Percentiles rank a stretch among this genome's conserved stretches.
Conservation (phyloP, 2,797 vertebrate species). For the Cygnus olor region DNA sequence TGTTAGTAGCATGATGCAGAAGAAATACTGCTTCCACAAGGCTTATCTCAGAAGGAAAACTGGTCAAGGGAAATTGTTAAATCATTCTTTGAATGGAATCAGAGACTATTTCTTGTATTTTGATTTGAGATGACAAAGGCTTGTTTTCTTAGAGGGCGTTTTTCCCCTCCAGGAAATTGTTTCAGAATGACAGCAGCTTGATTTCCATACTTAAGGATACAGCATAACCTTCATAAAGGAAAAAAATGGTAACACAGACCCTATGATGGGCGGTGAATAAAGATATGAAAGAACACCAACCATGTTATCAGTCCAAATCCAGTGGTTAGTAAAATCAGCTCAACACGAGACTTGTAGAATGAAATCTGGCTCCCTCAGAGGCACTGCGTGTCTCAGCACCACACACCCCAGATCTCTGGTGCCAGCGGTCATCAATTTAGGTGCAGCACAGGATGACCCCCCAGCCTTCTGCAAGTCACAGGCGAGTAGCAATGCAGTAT, state of each 20-base stretch:
- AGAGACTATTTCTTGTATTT: neutral
- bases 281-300: neutral
- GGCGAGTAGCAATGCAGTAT: accelerated
- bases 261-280: neutral
- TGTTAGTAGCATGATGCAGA: neutral
- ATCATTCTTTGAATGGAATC: neutral
- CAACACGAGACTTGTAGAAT: neutral
- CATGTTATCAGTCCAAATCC: neutral
- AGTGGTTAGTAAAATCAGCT: neutral
- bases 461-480: neutral
- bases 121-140: neutral
- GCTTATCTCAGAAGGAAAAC: neutral
- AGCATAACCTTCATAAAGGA: neutral
- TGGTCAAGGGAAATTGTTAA: neutral
- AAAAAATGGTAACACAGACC: neutral
- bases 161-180: neutral
- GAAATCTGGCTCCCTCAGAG: neutral
- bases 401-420: neutral
- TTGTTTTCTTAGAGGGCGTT: neutral
- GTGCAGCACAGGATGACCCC: neutral
- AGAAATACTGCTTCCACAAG: neutral
- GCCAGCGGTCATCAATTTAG: neutral
- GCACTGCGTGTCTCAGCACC: neutral
- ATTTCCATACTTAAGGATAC: neutral
- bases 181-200: neutral